Percentiles rank a stretch among this genome's conserved stretches.
Evolutionary conservation across 2,888 invertebrate genomes (phyloP).

Genomic region (Halictus ligatus): DNA sequence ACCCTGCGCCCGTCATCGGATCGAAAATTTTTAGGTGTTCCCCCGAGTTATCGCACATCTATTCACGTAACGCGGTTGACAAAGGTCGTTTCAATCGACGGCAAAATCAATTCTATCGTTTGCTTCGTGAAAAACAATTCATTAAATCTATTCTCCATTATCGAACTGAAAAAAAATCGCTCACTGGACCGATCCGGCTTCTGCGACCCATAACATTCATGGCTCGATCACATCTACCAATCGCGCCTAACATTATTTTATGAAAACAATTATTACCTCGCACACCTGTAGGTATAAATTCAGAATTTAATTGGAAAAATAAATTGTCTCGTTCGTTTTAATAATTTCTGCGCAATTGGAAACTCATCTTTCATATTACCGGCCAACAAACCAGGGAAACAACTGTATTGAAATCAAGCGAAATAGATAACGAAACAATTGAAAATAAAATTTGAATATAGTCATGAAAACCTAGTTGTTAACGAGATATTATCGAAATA

Average conservation of each 20-base stretch:
- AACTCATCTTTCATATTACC: neutral
- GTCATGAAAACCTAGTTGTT: neutral
- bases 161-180: neutral
- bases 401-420: neutral
- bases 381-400: no score
- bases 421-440: neutral
- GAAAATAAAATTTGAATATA: neutral
- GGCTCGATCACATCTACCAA: neutral
- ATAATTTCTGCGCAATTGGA: neutral
- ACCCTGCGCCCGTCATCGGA: neutral
- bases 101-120: neutral
- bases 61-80: slow-evolving; percentile 6
- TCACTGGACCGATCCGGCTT: neutral
- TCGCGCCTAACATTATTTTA: neutral
- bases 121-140: neutral
- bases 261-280: neutral
- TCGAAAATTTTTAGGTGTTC: neutral
- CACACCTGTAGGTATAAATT: neutral
- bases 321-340: neutral
- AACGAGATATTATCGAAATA: no score
- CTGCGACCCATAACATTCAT: neutral
- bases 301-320: neutral
- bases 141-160: slow-evolving; percentile 10
- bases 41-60: neutral
- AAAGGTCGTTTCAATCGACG: neutral